These are phyloP conservation scores for Sardina pilchardus DNA, from an alignment of 2,113 vertebrate genomes.

Conservation along the genomic window DNA sequence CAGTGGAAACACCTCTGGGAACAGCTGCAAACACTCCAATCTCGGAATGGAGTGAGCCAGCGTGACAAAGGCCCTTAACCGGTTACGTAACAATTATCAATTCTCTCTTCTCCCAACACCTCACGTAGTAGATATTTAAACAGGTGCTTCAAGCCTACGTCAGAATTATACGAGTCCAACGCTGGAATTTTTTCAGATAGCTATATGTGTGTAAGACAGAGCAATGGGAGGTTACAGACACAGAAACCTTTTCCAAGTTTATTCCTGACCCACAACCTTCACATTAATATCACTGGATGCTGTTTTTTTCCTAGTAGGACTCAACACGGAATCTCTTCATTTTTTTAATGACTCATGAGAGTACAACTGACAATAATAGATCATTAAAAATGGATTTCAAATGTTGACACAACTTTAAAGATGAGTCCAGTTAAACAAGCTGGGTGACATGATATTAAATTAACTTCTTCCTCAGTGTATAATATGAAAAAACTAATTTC, in stretches of 20 bases:
- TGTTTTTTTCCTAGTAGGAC: neutral
- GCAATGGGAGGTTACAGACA: neutral
- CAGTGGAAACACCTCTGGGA: neutral
- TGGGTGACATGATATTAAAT: neutral
- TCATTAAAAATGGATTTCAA: neutral
- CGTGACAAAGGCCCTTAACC: neutral
- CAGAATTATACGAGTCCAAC: neutral
- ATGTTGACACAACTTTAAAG: slow-evolving; percentile 4
- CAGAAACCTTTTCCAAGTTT: neutral
- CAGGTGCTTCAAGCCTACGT: neutral
- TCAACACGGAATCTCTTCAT: neutral
- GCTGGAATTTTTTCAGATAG: neutral
- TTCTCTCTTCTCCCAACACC: neutral
- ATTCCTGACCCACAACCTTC: neutral
- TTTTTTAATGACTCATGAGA: neutral
- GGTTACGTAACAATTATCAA: neutral
- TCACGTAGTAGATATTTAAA: neutral
- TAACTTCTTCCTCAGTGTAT: neutral
- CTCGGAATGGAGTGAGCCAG: neutral
- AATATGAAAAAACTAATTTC: neutral
- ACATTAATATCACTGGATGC: neutral
- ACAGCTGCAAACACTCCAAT: neutral
- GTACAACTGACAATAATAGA: neutral
- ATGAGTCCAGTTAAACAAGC: neutral
- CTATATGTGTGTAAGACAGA: neutral